phyloP scores from a whole-genome alignment of 2,888 invertebrate genomes.

The Ephialtes manifestator region DNA sequence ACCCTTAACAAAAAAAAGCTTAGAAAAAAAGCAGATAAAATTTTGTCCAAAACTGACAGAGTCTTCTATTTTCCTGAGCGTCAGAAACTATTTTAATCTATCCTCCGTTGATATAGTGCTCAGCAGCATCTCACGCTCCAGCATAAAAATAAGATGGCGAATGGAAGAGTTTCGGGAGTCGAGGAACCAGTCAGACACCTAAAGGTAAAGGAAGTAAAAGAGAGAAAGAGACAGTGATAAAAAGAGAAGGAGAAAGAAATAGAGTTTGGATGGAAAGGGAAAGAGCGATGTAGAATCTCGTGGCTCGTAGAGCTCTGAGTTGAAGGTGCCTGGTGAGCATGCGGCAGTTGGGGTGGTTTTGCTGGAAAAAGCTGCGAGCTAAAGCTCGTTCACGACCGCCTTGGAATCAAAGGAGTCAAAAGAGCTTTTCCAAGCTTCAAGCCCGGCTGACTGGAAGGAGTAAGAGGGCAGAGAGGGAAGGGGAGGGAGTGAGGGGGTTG shows the following conservation, averaged over 20 bases:
- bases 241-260: not conserved
- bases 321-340: slow-evolving; percentile 65
- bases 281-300: slow-evolving; percentile 42
- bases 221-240: slow-evolving; percentile 24
- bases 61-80: not conserved
- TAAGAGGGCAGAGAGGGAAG: slow-evolving; percentile 9
- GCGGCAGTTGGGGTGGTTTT: slow-evolving; percentile 62
- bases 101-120: not conserved
- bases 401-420: slow-evolving; percentile 84
- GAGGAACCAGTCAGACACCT: slow-evolving; percentile 13
- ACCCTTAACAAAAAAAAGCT: too few species aligned
- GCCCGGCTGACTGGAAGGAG: slow-evolving; percentile 66
- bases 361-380: slow-evolving; percentile 65
- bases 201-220: slow-evolving; percentile 57
- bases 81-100: not conserved
- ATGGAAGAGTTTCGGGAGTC: slow-evolving; percentile 54
- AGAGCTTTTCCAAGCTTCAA: slow-evolving; percentile 81
- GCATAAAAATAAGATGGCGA: slow-evolving; percentile 53
- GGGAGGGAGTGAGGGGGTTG: not conserved
- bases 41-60: not conserved
- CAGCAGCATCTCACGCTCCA: slow-evolving; percentile 21
- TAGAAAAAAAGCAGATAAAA: too few species aligned
- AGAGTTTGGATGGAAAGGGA: slow-evolving; percentile 48
- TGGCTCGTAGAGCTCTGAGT: slow-evolving; percentile 61
- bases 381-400: slow-evolving; percentile 66